phyloP scores from a whole-genome alignment of 2,888 invertebrate species.

The Teinopalpus imperialis region DNA sequence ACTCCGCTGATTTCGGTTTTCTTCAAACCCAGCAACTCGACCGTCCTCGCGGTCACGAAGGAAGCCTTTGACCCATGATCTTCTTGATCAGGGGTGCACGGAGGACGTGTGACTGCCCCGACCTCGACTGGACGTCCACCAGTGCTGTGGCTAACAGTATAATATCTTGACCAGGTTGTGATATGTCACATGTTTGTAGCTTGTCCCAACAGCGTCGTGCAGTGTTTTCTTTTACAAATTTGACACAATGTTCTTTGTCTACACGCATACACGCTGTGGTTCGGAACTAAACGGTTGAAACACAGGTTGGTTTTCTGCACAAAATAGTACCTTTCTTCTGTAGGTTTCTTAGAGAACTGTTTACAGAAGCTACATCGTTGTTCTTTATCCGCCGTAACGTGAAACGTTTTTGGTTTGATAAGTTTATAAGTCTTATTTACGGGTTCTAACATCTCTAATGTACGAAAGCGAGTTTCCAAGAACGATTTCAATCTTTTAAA shows the following conservation, averaged over 20 bases:
- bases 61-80: constrained; percentile 35
- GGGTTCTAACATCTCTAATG: no score
- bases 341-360: not conserved
- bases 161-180: not conserved
- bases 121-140: not conserved
- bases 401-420: no score
- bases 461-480: no score
- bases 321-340: not conserved
- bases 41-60: constrained; percentile 30
- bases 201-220: no score
- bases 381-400: no score
- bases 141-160: constrained; percentile 1
- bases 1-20: constrained; percentile 21
- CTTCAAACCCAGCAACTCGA: constrained; percentile 27
- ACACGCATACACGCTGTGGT: constrained; percentile 1
- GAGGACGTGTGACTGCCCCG: constrained; percentile 19
- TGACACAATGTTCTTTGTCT: constrained; percentile 22
- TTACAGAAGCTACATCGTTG: constrained; percentile 32
- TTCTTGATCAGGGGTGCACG: constrained; percentile 31
- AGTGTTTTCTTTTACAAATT: constrained; percentile 3
- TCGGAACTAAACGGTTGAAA: constrained; percentile 6
- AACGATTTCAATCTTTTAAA: no score
- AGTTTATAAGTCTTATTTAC: no score
- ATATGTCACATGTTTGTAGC: no score
- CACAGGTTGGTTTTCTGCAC: constrained; percentile 5